A percentile compares a stretch with the other conserved stretches of the same genome.
These are phyloP conservation scores for Oxycera nigricornis DNA, from an alignment of 2,888 invertebrate genomes.

Conservation along the genomic window DNA sequence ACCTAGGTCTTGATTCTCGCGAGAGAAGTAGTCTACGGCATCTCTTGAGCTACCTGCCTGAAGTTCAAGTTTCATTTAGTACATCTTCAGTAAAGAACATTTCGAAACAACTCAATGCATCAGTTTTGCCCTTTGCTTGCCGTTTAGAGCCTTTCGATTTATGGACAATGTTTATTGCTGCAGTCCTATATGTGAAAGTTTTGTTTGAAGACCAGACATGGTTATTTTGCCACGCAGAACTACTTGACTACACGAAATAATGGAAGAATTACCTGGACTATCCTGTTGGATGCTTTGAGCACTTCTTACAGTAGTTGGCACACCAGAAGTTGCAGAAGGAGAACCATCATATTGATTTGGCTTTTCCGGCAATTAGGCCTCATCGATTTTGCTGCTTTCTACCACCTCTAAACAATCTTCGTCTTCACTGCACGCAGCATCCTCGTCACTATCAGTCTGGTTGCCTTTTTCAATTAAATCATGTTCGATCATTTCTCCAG, in stretches of 20 bases:
- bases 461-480: too few relatives aligned
- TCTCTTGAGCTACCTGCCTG: neutral
- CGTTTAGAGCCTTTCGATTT: neutral
- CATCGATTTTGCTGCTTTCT: too few relatives aligned
- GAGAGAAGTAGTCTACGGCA: neutral
- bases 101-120: slow-evolving; percentile 2
- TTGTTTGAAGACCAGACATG: slow-evolving; percentile 1
- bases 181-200: neutral
- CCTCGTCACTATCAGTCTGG: too few relatives aligned
- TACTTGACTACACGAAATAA: neutral
- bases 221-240: neutral
- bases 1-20: too few relatives aligned
- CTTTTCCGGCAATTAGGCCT: too few relatives aligned
- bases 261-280: neutral
- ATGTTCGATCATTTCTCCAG: too few relatives aligned
- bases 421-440: too few relatives aligned
- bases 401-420: too few relatives aligned
- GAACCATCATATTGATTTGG: too few relatives aligned
- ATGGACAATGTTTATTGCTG: neutral
- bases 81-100: neutral
- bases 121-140: neutral
- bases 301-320: too few relatives aligned
- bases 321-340: too few relatives aligned
- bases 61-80: neutral
- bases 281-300: neutral